Conservation (phyloP, 2,113 vertebrate genomes). For the Talpa occidentalis region DNA sequence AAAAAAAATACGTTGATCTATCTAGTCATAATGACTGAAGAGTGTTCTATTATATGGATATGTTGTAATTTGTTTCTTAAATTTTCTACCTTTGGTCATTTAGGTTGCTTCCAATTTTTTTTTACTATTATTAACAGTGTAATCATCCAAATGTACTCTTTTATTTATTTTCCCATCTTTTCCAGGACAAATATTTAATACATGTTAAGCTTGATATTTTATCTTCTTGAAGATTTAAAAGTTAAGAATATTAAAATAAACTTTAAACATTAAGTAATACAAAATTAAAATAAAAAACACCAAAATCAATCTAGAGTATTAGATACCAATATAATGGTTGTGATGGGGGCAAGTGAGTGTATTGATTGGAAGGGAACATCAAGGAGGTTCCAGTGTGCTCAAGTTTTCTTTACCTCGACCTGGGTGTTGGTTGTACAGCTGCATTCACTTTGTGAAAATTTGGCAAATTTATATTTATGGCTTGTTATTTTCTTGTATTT, state of each 20-base stretch:
- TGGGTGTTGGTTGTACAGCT: neutral
- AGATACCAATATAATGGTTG: neutral
- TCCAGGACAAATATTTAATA: neutral
- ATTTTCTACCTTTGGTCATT: neutral
- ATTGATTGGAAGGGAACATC: neutral
- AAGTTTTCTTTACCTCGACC: neutral
- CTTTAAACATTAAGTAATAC: neutral
- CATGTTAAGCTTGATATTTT: neutral
- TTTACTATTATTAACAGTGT: neutral
- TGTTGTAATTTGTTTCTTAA: neutral
- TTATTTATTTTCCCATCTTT: neutral
- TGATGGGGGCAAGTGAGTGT: neutral
- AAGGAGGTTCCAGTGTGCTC: neutral
- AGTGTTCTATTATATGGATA: neutral
- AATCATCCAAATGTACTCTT: neutral
- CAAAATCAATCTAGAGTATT: neutral
- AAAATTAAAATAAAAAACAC: neutral
- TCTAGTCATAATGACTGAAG: neutral
- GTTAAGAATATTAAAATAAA: neutral
- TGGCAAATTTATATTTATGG: neutral
- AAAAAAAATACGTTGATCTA: neutral
- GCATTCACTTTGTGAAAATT: neutral
- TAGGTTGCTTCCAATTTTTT: neutral
- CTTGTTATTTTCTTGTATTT: neutral
- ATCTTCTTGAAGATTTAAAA: neutral